Base-by-base conservation (phyloP, 2,113 vertebrate species). In the Pterocles burchelli region DNA sequence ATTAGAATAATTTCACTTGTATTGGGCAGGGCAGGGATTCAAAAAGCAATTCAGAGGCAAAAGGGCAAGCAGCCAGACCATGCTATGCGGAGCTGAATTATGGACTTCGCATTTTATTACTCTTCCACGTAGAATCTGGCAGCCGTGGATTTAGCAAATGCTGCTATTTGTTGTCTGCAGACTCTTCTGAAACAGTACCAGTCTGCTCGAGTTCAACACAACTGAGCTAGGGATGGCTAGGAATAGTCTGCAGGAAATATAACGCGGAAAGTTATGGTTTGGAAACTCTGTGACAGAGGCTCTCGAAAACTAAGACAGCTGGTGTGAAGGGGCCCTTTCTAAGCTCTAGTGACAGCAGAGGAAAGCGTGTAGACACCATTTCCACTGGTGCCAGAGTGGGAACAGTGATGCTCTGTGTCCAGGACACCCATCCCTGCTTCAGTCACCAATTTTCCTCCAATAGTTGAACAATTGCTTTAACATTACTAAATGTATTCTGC, bases 1-100 rank as follows among this genome's bases (percentile, higher is more conserved):
- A 92, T 92, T 58, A 83, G 92, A 86, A 79, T 89, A 66, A 96
- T 95, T 96, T 73, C 80, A 67, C 83, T 63, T 45, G 34, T 74
- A 25, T 63, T 25, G 89, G 77, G 87, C 70, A 89, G 94, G 86
- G 86, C 92, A 89, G 55, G 33, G 83, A 77, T 87, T 63, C 95
- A 96, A 91, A 70, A 76, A 92, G 80, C 73, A 51, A 57, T 33
- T 89, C 66, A 82, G 96, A 91, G 94, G 84, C 88, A 66, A 76
- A 26, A 87, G 86, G 94, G 76, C 3, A 62, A 89, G 88, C 45
- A 72, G 88, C 86, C 96, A 94, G 94, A 19, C n/a, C 73, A 33
- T 57, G 86, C 85, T 65, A 65, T 46, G 80, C 22, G 75, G 54
- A 82, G 87, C 58, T 82, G 76, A 68, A 80, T 11, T 74, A 80